Evolutionary conservation across 2,797 vertebrate species (phyloP), one percentile per base, ranked within the genome.

Genomic region (Mycteria americana): DNA sequence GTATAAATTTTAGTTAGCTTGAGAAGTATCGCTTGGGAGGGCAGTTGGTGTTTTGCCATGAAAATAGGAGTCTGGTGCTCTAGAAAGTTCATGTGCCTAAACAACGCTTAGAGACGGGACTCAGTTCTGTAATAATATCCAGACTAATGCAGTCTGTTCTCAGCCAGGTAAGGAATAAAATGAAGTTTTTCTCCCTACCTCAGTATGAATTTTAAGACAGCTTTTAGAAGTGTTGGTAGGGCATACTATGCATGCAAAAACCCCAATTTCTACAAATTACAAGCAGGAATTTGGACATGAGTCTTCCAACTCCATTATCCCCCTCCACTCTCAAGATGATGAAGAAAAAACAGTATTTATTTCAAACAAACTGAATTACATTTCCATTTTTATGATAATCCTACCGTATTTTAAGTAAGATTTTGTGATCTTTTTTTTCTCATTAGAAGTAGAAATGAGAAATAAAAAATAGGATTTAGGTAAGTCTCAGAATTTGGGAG

Each of bases 1-100:
- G 89, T 89, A 87, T 96, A 95, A 96, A 96, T 97, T 96, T 96
- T 95, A 89, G 80, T 69, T 89, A 88, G 77, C 54, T 75, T 62
- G 74, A 63, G 75, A 84, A 94, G 37, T 80, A 89, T 94, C 2
- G 0, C 87, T 89, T 92, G 88, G 89, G 85, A 83, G 75, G 81
- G 62, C 56, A 74, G 35, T 91, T 93, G 85, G 85, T 94, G 31
- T 46, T 95, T 81, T 78, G 76, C 85, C 75, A 94, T 67, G 41
- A 75, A 86, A 88, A 73, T 8, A 48, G 31, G 85, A 89, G n/a
- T 39, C 48, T 77, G 37, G 13, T 89, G 68, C 73, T 93, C 68
- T 60, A 33, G 72, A 85, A 95, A 88, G 69, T 93, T 95, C 68
- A 48, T 18, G 21, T 86, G 35, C 51, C 80, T 91, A 37, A 94